These are phyloP conservation scores for Poecilobothrus nobilitatus DNA, from an alignment of 2,888 invertebrate species.

Conservation along the genomic window DNA sequence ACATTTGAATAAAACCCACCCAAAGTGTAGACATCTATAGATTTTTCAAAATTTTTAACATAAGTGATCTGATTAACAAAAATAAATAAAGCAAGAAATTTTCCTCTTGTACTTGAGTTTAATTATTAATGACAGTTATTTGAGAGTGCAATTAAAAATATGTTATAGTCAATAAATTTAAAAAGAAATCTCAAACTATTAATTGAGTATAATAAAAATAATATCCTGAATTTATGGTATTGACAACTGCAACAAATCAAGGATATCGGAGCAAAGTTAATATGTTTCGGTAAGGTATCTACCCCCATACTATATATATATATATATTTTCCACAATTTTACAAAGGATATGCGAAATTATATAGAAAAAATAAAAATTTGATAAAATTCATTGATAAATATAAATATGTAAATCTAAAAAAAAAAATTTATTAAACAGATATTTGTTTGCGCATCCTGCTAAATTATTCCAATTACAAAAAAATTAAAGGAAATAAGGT, in stretches of 20 bases:
- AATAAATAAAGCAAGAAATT: background rate
- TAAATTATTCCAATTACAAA: background rate
- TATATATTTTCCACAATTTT: background rate
- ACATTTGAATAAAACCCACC: slow-evolving; percentile 10
- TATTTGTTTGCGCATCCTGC: background rate
- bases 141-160: background rate
- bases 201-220: background rate
- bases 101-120: background rate
- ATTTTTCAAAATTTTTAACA: background rate
- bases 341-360: background rate
- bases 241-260: slow-evolving; percentile 6
- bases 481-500: background rate
- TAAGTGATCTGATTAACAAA: slow-evolving; percentile 4
- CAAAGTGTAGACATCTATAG: slow-evolving; percentile 10
- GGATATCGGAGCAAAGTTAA: slow-evolving; percentile 2
- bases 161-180: background rate
- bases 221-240: background rate
- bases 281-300: slow-evolving; percentile 6
- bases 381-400: background rate
- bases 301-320: background rate
- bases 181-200: background rate
- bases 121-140: background rate
- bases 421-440: background rate
- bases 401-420: background rate
- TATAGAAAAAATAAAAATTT: background rate